Conservation (phyloP, 2,797 vertebrate genomes). For the Arremon aurantiirostris region DNA sequence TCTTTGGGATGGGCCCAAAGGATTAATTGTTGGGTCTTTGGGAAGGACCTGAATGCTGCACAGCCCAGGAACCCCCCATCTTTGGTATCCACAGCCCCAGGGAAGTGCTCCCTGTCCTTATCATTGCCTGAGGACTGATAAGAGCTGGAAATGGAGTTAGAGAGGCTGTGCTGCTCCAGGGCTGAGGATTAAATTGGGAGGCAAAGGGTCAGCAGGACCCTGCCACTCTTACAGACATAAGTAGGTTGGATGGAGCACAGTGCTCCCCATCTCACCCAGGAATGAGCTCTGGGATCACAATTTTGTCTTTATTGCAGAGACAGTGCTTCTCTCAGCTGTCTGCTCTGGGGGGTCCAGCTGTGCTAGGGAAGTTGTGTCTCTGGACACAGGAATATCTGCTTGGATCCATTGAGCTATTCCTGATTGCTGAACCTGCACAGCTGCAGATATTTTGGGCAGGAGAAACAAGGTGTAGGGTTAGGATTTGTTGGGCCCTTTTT, state of each 20-base stretch:
- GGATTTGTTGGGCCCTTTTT: rapidly evolving
- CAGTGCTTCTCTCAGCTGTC: neutral
- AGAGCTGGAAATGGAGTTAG: neutral
- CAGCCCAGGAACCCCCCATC: neutral
- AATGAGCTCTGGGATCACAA: neutral
- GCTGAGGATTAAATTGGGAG: neutral
- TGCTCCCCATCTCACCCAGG: neutral
- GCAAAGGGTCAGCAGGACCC: neutral
- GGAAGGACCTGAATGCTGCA: neutral
- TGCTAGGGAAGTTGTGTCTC: neutral
- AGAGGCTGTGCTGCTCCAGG: rapidly evolving
- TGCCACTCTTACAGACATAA: neutral
- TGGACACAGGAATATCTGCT: neutral
- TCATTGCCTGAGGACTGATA: rapidly evolving
- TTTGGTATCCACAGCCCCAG: neutral
- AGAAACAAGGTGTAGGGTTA: rapidly evolving
- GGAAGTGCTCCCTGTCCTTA: neutral
- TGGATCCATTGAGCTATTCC: neutral
- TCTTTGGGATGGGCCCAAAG: neutral
- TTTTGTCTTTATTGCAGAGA: neutral
- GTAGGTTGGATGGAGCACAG: rapidly evolving
- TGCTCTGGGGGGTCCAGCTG: neutral
- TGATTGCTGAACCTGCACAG: neutral
- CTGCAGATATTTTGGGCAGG: neutral
- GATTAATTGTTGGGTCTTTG: neutral